phyloP scores from a whole-genome alignment of 1,140 invertebrate genomes.

The Caenorhabditis briggsae region DNA sequence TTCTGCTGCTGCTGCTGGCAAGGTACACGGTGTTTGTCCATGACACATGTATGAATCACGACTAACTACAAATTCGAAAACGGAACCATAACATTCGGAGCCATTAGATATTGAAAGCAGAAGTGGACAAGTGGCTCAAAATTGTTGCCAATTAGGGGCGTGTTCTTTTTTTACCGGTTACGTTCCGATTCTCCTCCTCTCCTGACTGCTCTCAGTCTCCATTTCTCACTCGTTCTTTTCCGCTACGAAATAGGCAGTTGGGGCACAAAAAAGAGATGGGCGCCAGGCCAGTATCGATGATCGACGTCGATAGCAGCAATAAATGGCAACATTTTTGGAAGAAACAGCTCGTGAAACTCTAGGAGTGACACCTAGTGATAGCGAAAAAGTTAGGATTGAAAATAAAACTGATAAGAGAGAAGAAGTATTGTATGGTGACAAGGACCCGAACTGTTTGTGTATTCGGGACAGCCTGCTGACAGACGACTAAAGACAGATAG shows the following conservation, averaged over 20 bases:
- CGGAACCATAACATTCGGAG: not conserved
- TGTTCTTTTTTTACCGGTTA: not conserved
- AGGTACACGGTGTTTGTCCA: constrained; percentile 44
- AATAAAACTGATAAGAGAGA: constrained; percentile 33
- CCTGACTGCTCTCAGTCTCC: not conserved
- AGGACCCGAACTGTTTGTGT: constrained; percentile 47
- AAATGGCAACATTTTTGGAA: constrained; percentile 47
- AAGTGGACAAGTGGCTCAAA: not conserved
- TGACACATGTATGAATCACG: constrained; percentile 51
- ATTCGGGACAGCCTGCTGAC: constrained; percentile 8
- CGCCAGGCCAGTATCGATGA: not conserved
- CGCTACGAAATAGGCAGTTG: not conserved
- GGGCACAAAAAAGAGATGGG: not conserved
- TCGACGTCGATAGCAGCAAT: constrained; percentile 18
- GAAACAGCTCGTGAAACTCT: constrained; percentile 16
- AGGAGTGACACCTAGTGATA: constrained; percentile 31
- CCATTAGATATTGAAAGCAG: not conserved
- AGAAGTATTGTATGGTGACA: constrained; percentile 24
- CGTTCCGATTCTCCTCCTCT: not conserved
- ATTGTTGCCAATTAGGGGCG: constrained; percentile 30
- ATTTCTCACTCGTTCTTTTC: not conserved
- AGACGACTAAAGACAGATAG: constrained; percentile 32
- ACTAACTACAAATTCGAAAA: not conserved
- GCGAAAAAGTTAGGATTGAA: not conserved
- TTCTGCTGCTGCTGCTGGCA: not conserved